Conservation (phyloP, 2,797 vertebrate genomes). For the Eleutherodactylus coqui region DNA sequence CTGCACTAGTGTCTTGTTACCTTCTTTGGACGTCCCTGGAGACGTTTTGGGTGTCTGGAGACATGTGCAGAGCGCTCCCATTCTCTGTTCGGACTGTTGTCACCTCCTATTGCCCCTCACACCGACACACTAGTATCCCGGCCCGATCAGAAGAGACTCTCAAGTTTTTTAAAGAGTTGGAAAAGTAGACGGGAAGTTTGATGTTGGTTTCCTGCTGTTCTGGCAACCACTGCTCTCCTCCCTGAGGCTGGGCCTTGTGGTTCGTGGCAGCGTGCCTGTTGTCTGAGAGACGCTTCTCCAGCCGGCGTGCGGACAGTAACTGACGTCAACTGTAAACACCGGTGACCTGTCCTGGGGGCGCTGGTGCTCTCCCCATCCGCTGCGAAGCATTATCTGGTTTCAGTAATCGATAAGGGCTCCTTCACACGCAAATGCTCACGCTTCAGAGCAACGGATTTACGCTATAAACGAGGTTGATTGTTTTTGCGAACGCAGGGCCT, state of each 20-base stretch:
- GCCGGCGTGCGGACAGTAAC: conserved; percentile 12
- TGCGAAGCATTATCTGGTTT: too few species aligned
- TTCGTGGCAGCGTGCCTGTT: conserved; percentile 62
- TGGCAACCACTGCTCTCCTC: conserved; percentile 14
- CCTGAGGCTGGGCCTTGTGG: conserved; percentile 47
- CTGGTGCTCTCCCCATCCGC: too few species aligned
- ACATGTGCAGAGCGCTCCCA: conserved; percentile 51
- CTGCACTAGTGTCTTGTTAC: not conserved
- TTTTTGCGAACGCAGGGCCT: too few species aligned
- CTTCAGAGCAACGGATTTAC: too few species aligned
- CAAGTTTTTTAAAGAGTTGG: not conserved
- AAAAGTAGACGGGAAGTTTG: not conserved
- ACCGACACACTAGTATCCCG: not conserved
- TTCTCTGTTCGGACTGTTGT: accelerated
- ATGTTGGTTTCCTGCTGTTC: conserved; percentile 22
- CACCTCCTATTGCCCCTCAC: not conserved
- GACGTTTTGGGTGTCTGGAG: not conserved
- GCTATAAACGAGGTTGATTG: too few species aligned
- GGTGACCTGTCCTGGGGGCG: too few species aligned
- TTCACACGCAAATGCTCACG: too few species aligned
- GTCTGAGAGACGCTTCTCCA: conserved; percentile 60
- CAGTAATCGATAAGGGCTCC: too few species aligned
- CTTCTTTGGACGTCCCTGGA: not conserved
- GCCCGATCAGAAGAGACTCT: not conserved
- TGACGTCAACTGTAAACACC: conserved; percentile 17